These are phyloP conservation scores for Pseudorhombus dupliciocellatus DNA, from an alignment of 2,113 vertebrate species.

Conservation along the genomic window DNA sequence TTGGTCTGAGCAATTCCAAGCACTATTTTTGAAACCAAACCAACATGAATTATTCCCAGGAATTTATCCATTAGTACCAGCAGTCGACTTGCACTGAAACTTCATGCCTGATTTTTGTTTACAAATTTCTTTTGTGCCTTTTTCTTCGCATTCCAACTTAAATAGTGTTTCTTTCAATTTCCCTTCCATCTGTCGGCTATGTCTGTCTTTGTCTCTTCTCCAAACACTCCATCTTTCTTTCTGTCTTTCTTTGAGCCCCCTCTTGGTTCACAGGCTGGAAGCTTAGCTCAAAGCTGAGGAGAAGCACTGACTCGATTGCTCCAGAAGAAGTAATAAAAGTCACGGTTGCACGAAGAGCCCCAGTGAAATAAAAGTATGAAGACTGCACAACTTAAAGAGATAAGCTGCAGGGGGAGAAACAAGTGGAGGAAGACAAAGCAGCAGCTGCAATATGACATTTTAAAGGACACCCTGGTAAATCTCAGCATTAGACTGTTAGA, in stretches of 20 bases:
- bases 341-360: constrained; percentile 42
- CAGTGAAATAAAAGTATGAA: constrained; percentile 19
- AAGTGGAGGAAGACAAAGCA: constrained; percentile 41
- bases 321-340: constrained; percentile 43
- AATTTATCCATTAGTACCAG: neutral
- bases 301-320: neutral
- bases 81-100: neutral
- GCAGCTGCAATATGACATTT: constrained; percentile 41
- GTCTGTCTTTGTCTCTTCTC: neutral
- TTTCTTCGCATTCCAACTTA: neutral
- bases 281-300: constrained; percentile 2
- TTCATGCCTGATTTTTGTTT: neutral
- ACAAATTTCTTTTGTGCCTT: neutral
- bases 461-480: constrained; percentile 33
- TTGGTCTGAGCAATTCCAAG: neutral
- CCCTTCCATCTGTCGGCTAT: no score
- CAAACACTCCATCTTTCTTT: neutral
- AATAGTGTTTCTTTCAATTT: neutral
- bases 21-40: constrained; percentile 35
- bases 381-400: constrained; percentile 33
- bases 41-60: neutral
- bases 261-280: no score
- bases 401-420: constrained; percentile 28
- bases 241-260: no score
- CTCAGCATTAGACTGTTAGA: constrained; percentile 5